Evolutionary conservation across 2,797 vertebrate genomes (phyloP).

Genomic region (Acrossocheilus wenchowensis): DNA sequence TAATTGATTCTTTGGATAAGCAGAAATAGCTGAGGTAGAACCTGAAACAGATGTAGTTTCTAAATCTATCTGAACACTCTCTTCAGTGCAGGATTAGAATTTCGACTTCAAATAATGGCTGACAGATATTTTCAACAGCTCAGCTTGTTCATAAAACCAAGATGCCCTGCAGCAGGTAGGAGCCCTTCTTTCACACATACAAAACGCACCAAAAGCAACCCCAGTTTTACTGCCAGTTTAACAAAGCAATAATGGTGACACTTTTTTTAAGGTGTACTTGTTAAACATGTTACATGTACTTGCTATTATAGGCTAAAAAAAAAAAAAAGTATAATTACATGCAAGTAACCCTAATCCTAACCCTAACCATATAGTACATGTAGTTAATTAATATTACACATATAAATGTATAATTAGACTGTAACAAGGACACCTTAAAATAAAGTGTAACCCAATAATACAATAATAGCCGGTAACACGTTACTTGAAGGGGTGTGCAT

Average conservation of each 20-base stretch:
- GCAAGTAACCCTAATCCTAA: too few species aligned
- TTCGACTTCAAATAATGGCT: neutral
- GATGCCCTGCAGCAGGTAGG: neutral
- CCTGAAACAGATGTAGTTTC: neutral
- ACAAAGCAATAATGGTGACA: neutral
- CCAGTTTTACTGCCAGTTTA: neutral
- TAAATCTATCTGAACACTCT: constrained; percentile 1
- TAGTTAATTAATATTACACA: too few species aligned
- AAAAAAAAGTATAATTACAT: too few species aligned
- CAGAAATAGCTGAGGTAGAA: neutral
- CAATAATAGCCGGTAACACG: neutral
- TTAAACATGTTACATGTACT: too few species aligned
- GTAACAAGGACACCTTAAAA: too few species aligned
- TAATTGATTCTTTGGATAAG: neutral
- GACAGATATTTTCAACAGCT: constrained; percentile 6
- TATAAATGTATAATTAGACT: too few species aligned
- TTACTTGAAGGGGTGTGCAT: too few species aligned
- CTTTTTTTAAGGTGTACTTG: too few species aligned
- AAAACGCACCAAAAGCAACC: neutral
- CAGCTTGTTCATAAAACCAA: neutral
- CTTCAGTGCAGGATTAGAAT: neutral
- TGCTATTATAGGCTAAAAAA: too few species aligned
- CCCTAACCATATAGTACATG: too few species aligned
- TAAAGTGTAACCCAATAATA: neutral
- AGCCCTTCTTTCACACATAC: neutral